Conservation (phyloP, 2,113 vertebrate genomes). For the Gymnobelideus leadbeateri region DNA sequence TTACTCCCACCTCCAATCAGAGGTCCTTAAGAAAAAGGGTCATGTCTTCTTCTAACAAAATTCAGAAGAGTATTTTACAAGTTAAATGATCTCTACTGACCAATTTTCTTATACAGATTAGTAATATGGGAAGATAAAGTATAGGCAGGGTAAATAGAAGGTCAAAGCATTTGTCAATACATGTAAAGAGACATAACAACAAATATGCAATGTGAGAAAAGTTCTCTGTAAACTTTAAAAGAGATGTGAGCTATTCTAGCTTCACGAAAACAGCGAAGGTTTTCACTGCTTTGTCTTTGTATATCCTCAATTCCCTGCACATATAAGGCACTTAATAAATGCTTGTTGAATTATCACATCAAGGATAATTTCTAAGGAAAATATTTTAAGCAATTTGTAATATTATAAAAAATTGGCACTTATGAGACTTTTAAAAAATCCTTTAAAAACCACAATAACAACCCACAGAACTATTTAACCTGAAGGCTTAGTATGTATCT, state of each 20-base stretch:
- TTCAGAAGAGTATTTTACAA: conserved; percentile 35
- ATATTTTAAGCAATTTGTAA: conserved; percentile 1
- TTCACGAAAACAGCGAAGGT: not conserved
- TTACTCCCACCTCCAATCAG: no score
- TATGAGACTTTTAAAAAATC: not conserved
- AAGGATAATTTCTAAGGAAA: not conserved
- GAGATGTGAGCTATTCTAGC: not conserved
- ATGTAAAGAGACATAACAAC: not conserved
- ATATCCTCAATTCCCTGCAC: not conserved
- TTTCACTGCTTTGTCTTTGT: not conserved
- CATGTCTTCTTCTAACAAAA: not conserved
- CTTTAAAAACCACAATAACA: not conserved
- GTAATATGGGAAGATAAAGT: not conserved
- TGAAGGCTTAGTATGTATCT: not conserved
- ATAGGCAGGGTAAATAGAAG: conserved; percentile 10
- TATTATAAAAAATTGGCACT: not conserved
- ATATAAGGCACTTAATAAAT: not conserved
- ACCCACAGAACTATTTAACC: not conserved
- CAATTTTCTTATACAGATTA: conserved; percentile 28
- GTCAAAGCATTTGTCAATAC: conserved; percentile 6
- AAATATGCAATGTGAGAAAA: not conserved
- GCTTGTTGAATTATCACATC: not conserved
- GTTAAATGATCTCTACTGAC: not conserved
- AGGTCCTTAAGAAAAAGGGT: not conserved
- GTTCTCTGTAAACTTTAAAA: not conserved